Base-by-base conservation (phyloP, 2,113 vertebrate genomes). In the Semicossyphus pulcher region DNA sequence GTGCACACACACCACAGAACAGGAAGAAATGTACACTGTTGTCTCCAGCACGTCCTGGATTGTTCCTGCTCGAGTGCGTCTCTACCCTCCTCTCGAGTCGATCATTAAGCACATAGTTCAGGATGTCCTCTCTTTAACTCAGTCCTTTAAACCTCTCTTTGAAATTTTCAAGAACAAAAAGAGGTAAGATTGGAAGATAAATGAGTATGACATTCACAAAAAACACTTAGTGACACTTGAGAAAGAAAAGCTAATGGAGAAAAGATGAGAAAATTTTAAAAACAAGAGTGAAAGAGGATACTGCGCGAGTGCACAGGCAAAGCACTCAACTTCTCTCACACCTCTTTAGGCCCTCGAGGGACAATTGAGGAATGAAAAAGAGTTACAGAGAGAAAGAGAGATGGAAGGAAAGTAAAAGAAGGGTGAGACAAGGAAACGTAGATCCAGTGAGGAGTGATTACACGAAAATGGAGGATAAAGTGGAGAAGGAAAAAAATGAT, bases 61-160 rank as follows among this genome's bases (percentile, higher is more conserved):
- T 36, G 67, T 86, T 79, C 58, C 41, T 7, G 15, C 59, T 31
- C 23, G 45, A 58, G 60, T 11, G 53, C 25, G 54, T 68, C 29
- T 48, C 36, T n/a, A n/a, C 57, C 37, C 45, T 65, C 26, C 49
- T 36, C 51, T 51, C 4, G 20, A 14, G n/a, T 41, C 28, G 56
- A 76, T 62, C 64, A 59, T 86, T 73, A 49, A 53, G 71, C 64
- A 70, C 56, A 36, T 9, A 63, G 84, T 57, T 86, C 76, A 76
- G 34, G 18, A 39, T 58, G 72, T 86, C 65, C 76, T 84, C 61
- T 56, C 37, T 23, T 29, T 18, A 25, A 20, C 42, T 15, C 36
- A 21, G 58, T 69, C 44, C 63, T 76, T 61, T 67, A 25, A 63
- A 42, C 29, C n/a, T 28, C 6, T n/a, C 48, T 63, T 34, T 56